A percentile compares a stretch with the other conserved stretches of the same genome.
These are phyloP conservation scores for Tetramorium bicarinatum DNA, from an alignment of 2,888 invertebrate genomes.

Conservation along the genomic window DNA sequence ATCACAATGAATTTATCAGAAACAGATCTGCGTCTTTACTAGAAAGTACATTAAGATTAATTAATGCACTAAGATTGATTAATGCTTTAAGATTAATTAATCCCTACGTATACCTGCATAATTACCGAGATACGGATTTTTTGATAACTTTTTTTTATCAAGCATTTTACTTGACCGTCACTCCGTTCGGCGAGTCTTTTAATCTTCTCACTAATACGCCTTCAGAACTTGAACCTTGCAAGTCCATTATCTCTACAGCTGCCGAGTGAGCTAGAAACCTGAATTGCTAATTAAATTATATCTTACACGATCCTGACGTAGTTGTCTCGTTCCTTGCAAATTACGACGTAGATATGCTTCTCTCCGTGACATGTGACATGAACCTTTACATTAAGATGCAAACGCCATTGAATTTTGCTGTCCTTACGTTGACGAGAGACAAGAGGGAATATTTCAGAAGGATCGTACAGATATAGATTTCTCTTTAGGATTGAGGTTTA, in stretches of 20 bases:
- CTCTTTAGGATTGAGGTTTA: slow-evolving; percentile 78
- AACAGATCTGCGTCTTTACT: slow-evolving; percentile 52
- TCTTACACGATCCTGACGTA: slow-evolving; percentile 41
- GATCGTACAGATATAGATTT: slow-evolving; percentile 10
- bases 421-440: slow-evolving; percentile 13
- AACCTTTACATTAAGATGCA: slow-evolving; percentile 59
- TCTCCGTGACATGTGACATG: slow-evolving; percentile 48
- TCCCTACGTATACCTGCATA: slow-evolving; percentile 60
- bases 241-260: slow-evolving; percentile 39
- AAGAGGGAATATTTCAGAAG: background rate
- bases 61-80: slow-evolving; percentile 64
- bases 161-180: slow-evolving; percentile 37
- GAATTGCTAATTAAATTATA: slow-evolving; percentile 58
- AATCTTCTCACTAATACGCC: background rate
- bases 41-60: slow-evolving; percentile 56
- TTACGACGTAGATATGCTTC: slow-evolving; percentile 70
- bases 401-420: slow-evolving; percentile 49
- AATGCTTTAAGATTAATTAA: slow-evolving; percentile 63
- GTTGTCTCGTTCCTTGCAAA: slow-evolving; percentile 35
- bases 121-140: slow-evolving; percentile 61
- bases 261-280: slow-evolving; percentile 30
- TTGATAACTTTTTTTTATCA: slow-evolving; percentile 35
- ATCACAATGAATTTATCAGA: slow-evolving; percentile 46
- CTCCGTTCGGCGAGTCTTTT: slow-evolving; percentile 35
- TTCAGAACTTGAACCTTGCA: slow-evolving; percentile 19